Percentiles rank a stretch among this genome's conserved stretches.
Conservation (phyloP, 1,140 invertebrate genomes). For the Limonius californicus region DNA sequence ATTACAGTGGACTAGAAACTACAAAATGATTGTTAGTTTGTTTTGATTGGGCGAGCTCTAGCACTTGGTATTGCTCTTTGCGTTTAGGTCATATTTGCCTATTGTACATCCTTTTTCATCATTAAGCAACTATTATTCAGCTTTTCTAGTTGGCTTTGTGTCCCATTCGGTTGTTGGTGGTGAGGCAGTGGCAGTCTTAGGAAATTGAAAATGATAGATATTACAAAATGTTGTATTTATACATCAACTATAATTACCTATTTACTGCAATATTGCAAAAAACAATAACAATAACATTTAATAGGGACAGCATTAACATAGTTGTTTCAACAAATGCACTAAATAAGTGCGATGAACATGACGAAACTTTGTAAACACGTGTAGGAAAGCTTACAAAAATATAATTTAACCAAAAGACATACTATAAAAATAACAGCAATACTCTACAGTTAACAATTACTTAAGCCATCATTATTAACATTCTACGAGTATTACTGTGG, state of each 20-base stretch:
- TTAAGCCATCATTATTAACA: conserved; percentile 4
- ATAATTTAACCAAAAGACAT: conserved; percentile 7
- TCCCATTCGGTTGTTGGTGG: too few species aligned
- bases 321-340: conserved; percentile 10
- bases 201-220: background rate
- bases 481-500: background rate
- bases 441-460: conserved; percentile 2
- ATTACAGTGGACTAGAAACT: too few species aligned
- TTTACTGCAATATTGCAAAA: conserved; percentile 8
- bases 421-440: conserved; percentile 13
- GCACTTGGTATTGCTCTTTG: too few species aligned
- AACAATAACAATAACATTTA: conserved; percentile 14
- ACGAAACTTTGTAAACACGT: background rate
- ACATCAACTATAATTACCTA: conserved; percentile 4
- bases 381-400: conserved; percentile 16
- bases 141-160: too few species aligned
- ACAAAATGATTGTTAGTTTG: too few species aligned
- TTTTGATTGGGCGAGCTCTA: too few species aligned
- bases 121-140: too few species aligned
- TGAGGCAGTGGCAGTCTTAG: too few species aligned
- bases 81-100: too few species aligned
- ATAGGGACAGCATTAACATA: conserved; percentile 10
- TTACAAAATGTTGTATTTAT: conserved; percentile 4
- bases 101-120: too few species aligned
- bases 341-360: background rate